Conservation (phyloP, 2,113 vertebrate species). For the Platichthys flesus region DNA sequence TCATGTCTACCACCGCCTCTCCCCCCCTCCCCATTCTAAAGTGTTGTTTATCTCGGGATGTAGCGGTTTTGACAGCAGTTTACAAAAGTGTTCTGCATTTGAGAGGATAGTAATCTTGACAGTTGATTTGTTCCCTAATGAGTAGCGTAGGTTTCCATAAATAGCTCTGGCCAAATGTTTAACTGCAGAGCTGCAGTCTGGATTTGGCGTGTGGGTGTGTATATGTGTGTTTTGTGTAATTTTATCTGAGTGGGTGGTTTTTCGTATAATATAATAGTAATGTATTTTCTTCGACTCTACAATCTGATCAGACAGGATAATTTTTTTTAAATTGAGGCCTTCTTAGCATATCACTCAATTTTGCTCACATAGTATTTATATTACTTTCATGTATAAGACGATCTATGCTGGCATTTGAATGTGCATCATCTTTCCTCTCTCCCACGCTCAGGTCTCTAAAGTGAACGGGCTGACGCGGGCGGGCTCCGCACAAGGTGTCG, state of each 20-base stretch:
- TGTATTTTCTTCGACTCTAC: background rate
- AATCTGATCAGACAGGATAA: background rate
- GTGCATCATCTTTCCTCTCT: background rate
- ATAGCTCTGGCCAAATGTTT: slow-evolving; percentile 49
- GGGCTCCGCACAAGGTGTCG: slow-evolving; percentile 85
- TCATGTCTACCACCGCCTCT: slow-evolving; percentile 16
- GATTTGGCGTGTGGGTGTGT: slow-evolving; percentile 23
- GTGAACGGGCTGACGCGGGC: slow-evolving; percentile 93
- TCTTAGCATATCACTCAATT: too few relatives aligned
- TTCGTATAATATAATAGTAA: background rate
- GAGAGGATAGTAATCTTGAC: slow-evolving; percentile 48
- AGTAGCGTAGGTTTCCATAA: slow-evolving; percentile 50
- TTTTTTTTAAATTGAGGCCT: too few relatives aligned
- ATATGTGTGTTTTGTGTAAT: background rate
- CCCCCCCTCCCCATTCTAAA: background rate
- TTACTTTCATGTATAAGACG: background rate
- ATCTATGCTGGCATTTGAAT: background rate
- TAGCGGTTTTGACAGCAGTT: slow-evolving; percentile 52
- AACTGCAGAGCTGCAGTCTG: background rate
- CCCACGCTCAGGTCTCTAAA: slow-evolving; percentile 88
- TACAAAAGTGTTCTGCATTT: slow-evolving; percentile 22
- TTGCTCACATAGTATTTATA: background rate
- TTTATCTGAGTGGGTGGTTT: background rate
- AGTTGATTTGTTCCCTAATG: slow-evolving; percentile 47
- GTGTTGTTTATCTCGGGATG: slow-evolving; percentile 57